These are phyloP conservation scores for Smithornis capensis DNA, from an alignment of 2,113 vertebrate genomes.

Conservation along the genomic window DNA sequence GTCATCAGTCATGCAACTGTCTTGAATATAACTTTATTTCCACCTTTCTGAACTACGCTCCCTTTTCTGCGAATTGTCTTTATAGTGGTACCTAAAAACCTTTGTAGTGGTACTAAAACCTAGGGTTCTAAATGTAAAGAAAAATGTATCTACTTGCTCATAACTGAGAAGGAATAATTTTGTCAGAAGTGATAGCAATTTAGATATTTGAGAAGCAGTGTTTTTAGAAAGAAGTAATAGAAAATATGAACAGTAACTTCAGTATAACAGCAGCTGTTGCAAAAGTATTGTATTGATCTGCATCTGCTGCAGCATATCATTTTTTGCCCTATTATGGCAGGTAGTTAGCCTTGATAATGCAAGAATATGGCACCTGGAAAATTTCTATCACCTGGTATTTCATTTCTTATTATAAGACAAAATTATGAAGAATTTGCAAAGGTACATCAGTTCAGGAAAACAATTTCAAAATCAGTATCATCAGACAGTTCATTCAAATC, in stretches of 20 bases:
- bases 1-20: not conserved
- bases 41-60: not conserved
- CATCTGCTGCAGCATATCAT: not conserved
- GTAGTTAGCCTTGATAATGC: not conserved
- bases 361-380: not conserved
- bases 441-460: not conserved
- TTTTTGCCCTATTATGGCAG: not conserved
- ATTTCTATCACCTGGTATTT: not conserved
- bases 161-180: not conserved
- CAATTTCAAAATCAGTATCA: not conserved
- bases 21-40: not conserved
- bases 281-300: not conserved
- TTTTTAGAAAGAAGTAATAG: not conserved
- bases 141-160: not conserved
- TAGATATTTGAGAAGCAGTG: not conserved
- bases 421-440: not conserved
- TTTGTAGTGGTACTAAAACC: not conserved
- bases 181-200: not conserved
- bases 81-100: not conserved
- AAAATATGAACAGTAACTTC: not conserved
- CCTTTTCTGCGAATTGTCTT: not conserved
- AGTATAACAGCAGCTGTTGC: not conserved
- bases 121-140: not conserved
- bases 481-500: not conserved
- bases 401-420: not conserved